These are phyloP conservation scores for Phylloscopus trochiloides DNA, from an alignment of 2,113 vertebrate genomes.

Conservation along the genomic window DNA sequence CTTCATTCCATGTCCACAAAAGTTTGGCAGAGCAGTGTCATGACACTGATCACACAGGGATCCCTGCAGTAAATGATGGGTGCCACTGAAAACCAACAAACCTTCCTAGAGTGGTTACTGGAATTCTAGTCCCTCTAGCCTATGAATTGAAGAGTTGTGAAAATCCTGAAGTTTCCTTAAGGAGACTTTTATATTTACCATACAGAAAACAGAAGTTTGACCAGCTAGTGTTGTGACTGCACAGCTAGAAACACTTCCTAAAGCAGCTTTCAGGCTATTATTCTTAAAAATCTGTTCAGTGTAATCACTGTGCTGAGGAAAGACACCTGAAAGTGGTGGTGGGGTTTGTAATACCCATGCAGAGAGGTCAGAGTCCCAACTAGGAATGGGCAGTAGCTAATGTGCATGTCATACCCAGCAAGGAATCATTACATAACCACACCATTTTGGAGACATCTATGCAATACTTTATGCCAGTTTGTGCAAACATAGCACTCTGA, in stretches of 20 bases:
- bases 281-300: background rate
- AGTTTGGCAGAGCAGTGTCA: background rate
- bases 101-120: background rate
- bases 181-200: background rate
- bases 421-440: background rate
- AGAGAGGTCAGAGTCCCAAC: background rate
- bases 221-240: background rate
- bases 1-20: background rate
- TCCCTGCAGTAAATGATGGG: background rate
- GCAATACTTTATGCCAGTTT: background rate
- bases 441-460: background rate
- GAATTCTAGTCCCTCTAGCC: background rate
- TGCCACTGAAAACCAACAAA: background rate
- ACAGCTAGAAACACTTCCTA: background rate
- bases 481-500: background rate
- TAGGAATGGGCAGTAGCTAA: background rate
- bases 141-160: background rate
- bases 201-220: background rate
- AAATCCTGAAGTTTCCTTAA: background rate
- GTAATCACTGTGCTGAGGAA: background rate
- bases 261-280: background rate
- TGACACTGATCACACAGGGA: background rate
- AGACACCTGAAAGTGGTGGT: background rate
- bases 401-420: background rate
- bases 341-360: background rate